These are phyloP conservation scores for Perccottus glenii DNA, from an alignment of 2,113 vertebrate genomes.

Conservation along the genomic window DNA sequence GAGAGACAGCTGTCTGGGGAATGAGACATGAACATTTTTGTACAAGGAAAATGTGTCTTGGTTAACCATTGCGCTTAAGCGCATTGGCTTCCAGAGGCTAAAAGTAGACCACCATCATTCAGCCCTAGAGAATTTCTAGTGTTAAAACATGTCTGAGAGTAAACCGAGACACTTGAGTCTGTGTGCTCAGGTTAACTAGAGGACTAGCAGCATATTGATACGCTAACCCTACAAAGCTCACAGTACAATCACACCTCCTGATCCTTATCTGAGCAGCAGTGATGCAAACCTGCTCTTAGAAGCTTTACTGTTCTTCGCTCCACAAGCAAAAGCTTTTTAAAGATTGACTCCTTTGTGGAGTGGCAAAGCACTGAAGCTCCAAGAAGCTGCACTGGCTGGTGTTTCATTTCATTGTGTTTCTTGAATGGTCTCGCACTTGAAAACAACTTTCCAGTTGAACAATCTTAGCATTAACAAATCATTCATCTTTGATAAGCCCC, in stretches of 20 bases:
- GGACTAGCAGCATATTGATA: slow-evolving; percentile 45
- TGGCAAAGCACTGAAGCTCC: slow-evolving; percentile 51
- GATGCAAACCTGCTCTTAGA: slow-evolving; percentile 48
- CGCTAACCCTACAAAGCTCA: slow-evolving; percentile 51
- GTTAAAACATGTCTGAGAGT: slow-evolving; percentile 63
- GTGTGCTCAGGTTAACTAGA: slow-evolving; percentile 39
- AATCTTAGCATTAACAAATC: slow-evolving; percentile 77
- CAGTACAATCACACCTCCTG: slow-evolving; percentile 49
- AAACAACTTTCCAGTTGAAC: slow-evolving; percentile 79
- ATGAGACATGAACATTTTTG: slow-evolving; percentile 40
- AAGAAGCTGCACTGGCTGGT: slow-evolving; percentile 48
- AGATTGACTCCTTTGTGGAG: slow-evolving; percentile 64
- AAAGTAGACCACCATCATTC: slow-evolving; percentile 67
- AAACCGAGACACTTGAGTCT: slow-evolving; percentile 48
- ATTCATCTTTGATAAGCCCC: slow-evolving; percentile 76
- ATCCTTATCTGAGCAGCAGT: slow-evolving; percentile 70
- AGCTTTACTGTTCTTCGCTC: slow-evolving; percentile 59
- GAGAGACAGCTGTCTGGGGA: slow-evolving; percentile 61
- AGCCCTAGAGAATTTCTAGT: slow-evolving; percentile 47
- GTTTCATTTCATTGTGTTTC: slow-evolving; percentile 74
- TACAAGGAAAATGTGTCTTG: slow-evolving; percentile 55
- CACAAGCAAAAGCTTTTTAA: slow-evolving; percentile 68
- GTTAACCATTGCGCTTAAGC: slow-evolving; percentile 34
- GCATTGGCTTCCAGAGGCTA: slow-evolving; percentile 54
- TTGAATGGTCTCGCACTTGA: slow-evolving; percentile 53